Evolutionary conservation across 2,113 vertebrate species (phyloP), one percentile per base, ranked within the genome.

Genomic region (Alces alces): DNA sequence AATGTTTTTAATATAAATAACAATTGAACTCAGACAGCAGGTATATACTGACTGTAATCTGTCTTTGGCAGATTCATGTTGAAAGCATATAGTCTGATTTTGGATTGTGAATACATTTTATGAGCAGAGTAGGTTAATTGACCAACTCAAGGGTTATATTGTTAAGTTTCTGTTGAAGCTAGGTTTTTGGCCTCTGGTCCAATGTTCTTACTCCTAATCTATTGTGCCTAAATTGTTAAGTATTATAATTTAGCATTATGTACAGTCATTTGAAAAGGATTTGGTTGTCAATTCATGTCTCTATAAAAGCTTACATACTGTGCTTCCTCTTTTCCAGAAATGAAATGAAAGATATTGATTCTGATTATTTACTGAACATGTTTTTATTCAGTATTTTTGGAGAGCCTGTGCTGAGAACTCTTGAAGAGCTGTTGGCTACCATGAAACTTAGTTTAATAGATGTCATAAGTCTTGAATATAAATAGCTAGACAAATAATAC

Each of bases 241-340:
- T 92, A 47, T 76, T 89, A 4, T 54, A 73, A 86, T 50, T 80
- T 47, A 91, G 13, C 21, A 11, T 86, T 43, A 43, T 60, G 16
- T 47, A 25, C 43, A 89, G 39, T 86, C 19, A 33, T 73, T 84
- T 95, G 47, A 17, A 80, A 92, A 83, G 27, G 1, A 50, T 89
- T 97, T 89, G 30, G n/a, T 86, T 91, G 87, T 86, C 25, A 57
- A 7, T 86, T 85, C 25, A 43, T 86, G 80, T 96, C 27, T 87
- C 16, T 50, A 4, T 83, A 39, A 88, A 94, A 89, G 17, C 61
- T 80, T 80, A 83, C 30, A n/a, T 89, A 23, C n/a, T 45, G 9
- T 10, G 10, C 21, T 60, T 60, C 27, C n/a, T 61, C 5, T 64
- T 60, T 90, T 23, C 33, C 6, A 57, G 57, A 9, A 33, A 60